These are phyloP conservation scores for Hippoglossus stenolepis DNA, from an alignment of 2,113 vertebrate genomes.

Conservation along the genomic window DNA sequence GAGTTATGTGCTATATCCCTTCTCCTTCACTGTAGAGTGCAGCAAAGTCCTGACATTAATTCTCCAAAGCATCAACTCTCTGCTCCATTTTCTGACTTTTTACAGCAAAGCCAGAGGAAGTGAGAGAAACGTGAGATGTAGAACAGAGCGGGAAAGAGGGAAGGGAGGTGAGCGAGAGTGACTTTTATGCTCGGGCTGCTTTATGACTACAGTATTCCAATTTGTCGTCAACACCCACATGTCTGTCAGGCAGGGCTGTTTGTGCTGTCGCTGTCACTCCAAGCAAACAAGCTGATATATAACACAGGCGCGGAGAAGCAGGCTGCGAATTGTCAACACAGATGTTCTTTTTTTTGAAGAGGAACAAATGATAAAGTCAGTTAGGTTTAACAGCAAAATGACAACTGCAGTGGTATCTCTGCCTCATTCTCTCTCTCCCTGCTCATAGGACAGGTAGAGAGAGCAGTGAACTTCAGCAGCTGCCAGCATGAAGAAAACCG, in stretches of 20 bases:
- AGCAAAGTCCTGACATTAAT: constrained; percentile 15
- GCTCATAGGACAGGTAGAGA: background rate
- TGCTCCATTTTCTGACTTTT: constrained; percentile 11
- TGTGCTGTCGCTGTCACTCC: constrained; percentile 28
- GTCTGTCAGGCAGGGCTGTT: constrained; percentile 37
- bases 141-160: background rate
- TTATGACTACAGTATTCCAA: constrained; percentile 29
- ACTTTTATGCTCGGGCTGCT: constrained; percentile 11
- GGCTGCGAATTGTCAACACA: constrained; percentile 8
- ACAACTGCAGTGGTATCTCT: background rate
- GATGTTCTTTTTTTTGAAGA: background rate
- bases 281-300: constrained; percentile 24
- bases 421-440: background rate
- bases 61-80: constrained; percentile 20
- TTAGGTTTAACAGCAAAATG: constrained; percentile 28
- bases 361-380: constrained; percentile 35
- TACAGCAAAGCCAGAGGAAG: constrained; percentile 7
- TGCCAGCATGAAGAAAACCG: background rate
- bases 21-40: constrained; percentile 5
- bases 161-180: background rate
- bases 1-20: background rate
- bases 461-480: background rate
- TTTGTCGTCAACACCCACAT: constrained; percentile 31
- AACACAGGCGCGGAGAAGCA: constrained; percentile 11
- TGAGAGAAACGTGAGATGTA: constrained; percentile 4